Conservation (phyloP, 1,140 invertebrate genomes). For the Rhizoglyphus robini region DNA sequence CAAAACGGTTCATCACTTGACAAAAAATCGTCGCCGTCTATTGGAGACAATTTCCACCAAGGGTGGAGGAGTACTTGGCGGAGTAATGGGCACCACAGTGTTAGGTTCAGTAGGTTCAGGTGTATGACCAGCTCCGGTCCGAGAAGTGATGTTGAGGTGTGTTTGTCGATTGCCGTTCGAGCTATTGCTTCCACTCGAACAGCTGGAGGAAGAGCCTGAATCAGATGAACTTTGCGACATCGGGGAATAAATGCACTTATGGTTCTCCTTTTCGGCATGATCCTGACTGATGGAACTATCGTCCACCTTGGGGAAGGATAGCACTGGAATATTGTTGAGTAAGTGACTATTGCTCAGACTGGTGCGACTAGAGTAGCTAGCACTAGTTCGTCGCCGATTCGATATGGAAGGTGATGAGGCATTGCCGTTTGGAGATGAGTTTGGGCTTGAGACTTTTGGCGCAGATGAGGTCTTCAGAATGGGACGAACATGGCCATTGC, state of each 20-base stretch:
- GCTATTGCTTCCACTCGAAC: background rate
- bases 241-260: slow-evolving; percentile 3
- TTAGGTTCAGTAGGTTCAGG: background rate
- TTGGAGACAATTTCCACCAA: slow-evolving; percentile 5
- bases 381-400: slow-evolving; percentile 6
- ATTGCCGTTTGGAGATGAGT: background rate
- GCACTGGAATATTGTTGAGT: slow-evolving; percentile 8
- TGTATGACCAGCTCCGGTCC: background rate
- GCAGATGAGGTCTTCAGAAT: background rate
- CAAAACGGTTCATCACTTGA: slow-evolving; percentile 8
- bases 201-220: background rate
- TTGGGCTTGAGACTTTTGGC: background rate
- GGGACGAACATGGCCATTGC: background rate
- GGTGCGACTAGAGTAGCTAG: slow-evolving; percentile 5
- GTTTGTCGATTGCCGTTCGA: background rate
- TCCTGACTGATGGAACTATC: background rate
- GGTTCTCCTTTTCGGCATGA: background rate
- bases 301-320: slow-evolving; percentile 3
- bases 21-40: slow-evolving; percentile 8
- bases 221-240: slow-evolving; percentile 7
- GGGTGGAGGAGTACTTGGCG: background rate
- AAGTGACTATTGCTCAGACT: slow-evolving; percentile 10
- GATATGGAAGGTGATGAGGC: slow-evolving; percentile 4
- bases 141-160: background rate
- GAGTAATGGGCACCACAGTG: background rate